A percentile compares a stretch with the other conserved stretches of the same genome.
Conservation (phyloP, 2,797 vertebrate species). For the Bradypus variegatus region DNA sequence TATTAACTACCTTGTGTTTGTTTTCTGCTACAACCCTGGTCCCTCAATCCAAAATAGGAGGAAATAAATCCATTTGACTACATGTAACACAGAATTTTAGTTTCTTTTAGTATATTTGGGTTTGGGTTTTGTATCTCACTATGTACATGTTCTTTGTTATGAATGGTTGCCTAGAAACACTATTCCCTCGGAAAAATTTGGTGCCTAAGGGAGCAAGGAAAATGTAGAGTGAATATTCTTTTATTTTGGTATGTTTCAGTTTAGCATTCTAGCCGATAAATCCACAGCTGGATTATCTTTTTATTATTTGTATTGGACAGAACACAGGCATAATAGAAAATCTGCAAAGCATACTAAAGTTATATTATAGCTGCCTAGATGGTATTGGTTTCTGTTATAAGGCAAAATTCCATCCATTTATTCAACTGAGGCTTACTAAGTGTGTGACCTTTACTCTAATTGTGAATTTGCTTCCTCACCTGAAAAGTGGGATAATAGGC, state of each 20-base stretch:
- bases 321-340: not conserved
- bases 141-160: slow-evolving; percentile 22
- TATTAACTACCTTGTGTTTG: not conserved
- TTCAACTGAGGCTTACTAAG: not conserved
- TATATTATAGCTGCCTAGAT: not conserved
- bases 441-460: not conserved
- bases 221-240: not conserved
- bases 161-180: slow-evolving; percentile 44
- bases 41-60: not conserved
- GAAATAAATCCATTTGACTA: not conserved
- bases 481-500: not conserved
- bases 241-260: not conserved
- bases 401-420: not conserved
- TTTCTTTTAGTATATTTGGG: not conserved
- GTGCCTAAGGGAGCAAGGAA: slow-evolving; percentile 36
- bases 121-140: slow-evolving; percentile 20
- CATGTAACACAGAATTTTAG: not conserved
- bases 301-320: not conserved
- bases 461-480: not conserved
- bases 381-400: not conserved
- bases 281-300: not conserved
- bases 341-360: not conserved
- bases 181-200: slow-evolving; percentile 8
- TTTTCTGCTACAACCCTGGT: not conserved
- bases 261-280: not conserved